A percentile compares a stretch with the other conserved stretches of the same genome.
phyloP scores from a whole-genome alignment of 2,888 invertebrate genomes.

The Calliopum simillimum region DNA sequence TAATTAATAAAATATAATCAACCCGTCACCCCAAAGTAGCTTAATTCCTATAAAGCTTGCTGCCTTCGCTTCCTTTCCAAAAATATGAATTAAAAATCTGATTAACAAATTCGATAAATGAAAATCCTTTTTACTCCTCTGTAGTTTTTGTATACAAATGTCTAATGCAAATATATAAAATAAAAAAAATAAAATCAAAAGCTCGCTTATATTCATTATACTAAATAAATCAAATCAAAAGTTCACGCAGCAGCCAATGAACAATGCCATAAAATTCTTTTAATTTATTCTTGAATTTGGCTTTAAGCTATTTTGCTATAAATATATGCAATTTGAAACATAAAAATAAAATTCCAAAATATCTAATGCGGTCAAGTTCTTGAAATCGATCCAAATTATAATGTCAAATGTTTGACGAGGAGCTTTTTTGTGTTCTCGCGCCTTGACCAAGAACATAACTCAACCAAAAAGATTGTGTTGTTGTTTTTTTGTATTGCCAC shows the following conservation, averaged over 20 bases:
- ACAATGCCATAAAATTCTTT: conserved; percentile 19
- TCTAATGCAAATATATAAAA: too few species aligned
- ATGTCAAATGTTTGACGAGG: conserved; percentile 41
- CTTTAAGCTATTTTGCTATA: not conserved
- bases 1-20: conserved; percentile 19
- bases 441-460: conserved; percentile 1
- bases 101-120: conserved; percentile 33
- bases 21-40: conserved; percentile 7
- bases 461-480: too few species aligned
- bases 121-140: conserved; percentile 5
- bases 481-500: too few species aligned
- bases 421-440: not conserved
- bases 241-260: conserved; percentile 35
- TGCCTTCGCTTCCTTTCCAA: not conserved
- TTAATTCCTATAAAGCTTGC: not conserved
- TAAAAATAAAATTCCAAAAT: conserved; percentile 8
- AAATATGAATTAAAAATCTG: not conserved
- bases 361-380: conserved; percentile 32
- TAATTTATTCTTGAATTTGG: conserved; percentile 20
- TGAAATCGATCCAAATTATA: conserved; percentile 55
- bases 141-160: too few species aligned
- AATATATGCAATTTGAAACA: not conserved
- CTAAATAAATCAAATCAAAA: not conserved
- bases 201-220: too few species aligned
- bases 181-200: too few species aligned